phyloP scores from a whole-genome alignment of 2,113 vertebrate genomes.

The Marmota monax region DNA sequence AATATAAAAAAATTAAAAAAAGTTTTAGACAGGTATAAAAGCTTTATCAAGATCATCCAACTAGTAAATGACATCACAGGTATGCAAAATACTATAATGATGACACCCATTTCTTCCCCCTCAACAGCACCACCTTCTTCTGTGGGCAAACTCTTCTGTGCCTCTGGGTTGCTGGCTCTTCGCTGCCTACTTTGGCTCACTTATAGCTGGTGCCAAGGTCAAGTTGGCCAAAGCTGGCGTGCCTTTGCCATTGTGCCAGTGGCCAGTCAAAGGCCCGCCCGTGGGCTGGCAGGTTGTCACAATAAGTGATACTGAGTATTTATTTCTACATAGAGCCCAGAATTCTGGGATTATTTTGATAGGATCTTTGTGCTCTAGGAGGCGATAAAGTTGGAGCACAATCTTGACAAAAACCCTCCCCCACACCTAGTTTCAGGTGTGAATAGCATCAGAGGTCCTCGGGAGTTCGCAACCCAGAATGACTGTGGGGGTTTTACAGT shows the following conservation, averaged over 20 bases:
- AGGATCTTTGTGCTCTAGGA: not conserved
- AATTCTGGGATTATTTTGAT: slow-evolving; percentile 7
- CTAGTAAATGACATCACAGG: not conserved
- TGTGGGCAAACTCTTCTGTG: not conserved
- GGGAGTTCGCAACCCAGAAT: not conserved
- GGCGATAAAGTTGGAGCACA: not conserved
- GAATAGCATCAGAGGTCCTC: not conserved
- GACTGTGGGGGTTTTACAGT: not conserved
- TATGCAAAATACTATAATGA: not conserved
- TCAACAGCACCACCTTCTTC: not conserved
- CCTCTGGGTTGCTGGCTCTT: not conserved
- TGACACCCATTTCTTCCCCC: not conserved
- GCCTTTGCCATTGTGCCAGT: not conserved
- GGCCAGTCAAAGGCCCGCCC: not conserved
- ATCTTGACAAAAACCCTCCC: not conserved
- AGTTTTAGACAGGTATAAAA: not conserved
- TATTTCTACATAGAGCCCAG: not conserved
- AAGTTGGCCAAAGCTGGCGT: not conserved
- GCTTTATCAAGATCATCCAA: not conserved
- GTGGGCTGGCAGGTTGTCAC: not conserved
- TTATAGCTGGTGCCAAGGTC: not conserved
- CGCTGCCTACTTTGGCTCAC: not conserved
- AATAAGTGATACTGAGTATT: not conserved
- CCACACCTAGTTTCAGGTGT: not conserved
- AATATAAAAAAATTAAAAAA: not conserved